Base-by-base conservation (phyloP, 2,888 invertebrate genomes). In the Therioaphis trifolii region DNA sequence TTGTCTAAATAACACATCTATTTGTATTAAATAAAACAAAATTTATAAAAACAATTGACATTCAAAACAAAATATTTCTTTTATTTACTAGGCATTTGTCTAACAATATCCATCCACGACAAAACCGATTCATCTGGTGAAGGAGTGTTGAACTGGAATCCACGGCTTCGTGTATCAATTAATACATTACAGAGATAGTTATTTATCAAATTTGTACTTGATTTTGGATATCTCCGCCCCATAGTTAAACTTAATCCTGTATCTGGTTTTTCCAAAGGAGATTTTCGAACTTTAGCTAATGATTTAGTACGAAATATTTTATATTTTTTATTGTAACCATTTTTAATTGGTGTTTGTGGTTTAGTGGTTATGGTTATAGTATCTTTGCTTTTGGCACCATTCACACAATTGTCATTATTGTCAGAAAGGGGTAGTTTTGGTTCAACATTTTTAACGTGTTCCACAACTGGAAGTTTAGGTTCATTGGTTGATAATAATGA, bases 91-190 rank as follows among this genome's bases (percentile, higher is more conserved):
- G 82, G 82, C 82, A 82, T 82, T 63, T 82, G 63, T 49, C 82
- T 46, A n/a, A 82, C 82, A 82, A 82, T 82, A 74, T 82, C 82
- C 82, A 82, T 82, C 82, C 82, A 82, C 24, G 82, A 82, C 29
- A 82, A 49, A 7, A 82, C 82, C 9, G 18, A 63, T 82, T 82
- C 82, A 2, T 82, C 82, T 14, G 82, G 82, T 40, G 82, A 71
- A 49, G 82, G 82, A 0, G 82, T 82, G 12, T 82, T 63, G 27
- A 82, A 82, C 52, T 35, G 61, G 24, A 82, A 82, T 24, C 82
- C 82, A 49, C 49, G n/a, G 9, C 61, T 72, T 46, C 82, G 46
- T 12, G 82, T 82, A 49, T 82, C 27, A 14, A 74, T 18, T 4
- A 82, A 63, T 4, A 82, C 82, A 74, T 82, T 74, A 24, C 12